Base-by-base conservation (phyloP, 2,113 vertebrate species). In the Oxyura jamaicensis region DNA sequence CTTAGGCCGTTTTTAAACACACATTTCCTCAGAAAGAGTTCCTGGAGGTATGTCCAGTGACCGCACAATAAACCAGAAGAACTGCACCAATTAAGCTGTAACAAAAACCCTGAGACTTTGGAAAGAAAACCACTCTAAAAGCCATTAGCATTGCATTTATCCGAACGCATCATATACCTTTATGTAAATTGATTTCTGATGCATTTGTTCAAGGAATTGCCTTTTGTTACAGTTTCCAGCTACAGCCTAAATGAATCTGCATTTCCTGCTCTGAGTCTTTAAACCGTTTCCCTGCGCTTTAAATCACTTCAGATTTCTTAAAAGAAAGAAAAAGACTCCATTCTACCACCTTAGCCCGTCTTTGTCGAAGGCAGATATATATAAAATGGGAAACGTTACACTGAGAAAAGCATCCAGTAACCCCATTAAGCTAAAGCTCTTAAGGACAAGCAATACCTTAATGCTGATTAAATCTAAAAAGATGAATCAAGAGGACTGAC, bases 401-500 rank as follows among this genome's bases (percentile, higher is more conserved):
- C 98, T 96, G 97, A 98, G 98, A 98, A 98, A 98, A 98, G 98
- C 98, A 98, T 99, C 99, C 98, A 98, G 98, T 98, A 99, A 99
- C 98, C 99, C 99, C 99, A 99, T 99, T 99, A 99, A 95, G 99
- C 97, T 98, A 98, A 98, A 99, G 98, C 99, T 99, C 98, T 99
- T 98, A 98, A 98, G 98, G 98, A 99, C 98, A 99, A 99, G 99
- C 98, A 99, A 98, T 98, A 99, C 98, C 98, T 98, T 98, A 98
- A 98, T 98, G 98, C 98, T 99, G 99, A 99, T 99, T 99, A 99
- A 98, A 99, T 99, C 99, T 99, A 98, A 99, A 98, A 98, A 99
- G 98, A 98, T 98, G 98, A 99, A 99, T 99, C 98, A 98, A 98
- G 98, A 98, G 98, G 98, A 98, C 98, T 98, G 98, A 98, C 98